Percentiles rank a stretch among this genome's conserved stretches.
phyloP scores from a whole-genome alignment of 37 sponge, comb jelly and placozoan genomes.

The Lycopodina hypogea region DNA sequence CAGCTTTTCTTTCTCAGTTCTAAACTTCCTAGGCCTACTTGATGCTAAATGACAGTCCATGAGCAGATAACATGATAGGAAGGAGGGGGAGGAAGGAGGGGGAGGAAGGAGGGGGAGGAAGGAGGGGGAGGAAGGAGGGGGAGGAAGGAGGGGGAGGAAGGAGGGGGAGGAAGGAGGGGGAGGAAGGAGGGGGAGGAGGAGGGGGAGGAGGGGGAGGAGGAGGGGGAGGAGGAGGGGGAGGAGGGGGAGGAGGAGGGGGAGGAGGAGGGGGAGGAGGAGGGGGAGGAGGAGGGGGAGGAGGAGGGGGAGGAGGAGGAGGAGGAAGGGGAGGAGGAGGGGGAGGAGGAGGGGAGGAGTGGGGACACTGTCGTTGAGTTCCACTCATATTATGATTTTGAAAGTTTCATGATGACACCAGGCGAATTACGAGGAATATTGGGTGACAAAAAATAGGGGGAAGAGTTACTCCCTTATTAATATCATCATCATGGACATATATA shows the following conservation, averaged over 20 bases:
- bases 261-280: conserved; percentile 9
- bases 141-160: not conserved
- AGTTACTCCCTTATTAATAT: too few species aligned
- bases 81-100: too few species aligned
- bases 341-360: not conserved
- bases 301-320: conserved; percentile 4
- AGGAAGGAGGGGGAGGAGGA: not conserved
- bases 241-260: not conserved
- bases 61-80: too few species aligned
- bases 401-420: not conserved
- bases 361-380: not conserved
- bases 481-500: too few species aligned
- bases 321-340: not conserved
- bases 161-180: not conserved
- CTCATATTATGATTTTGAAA: not conserved
- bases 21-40: too few species aligned
- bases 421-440: not conserved
- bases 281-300: not conserved
- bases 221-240: not conserved
- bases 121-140: not conserved
- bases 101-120: not conserved
- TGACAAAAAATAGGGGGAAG: too few species aligned
- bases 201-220: not conserved
- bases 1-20: too few species aligned
- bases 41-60: too few species aligned